A percentile compares a stretch with the other conserved stretches of the same genome.
phyloP scores from a whole-genome alignment of 1,140 invertebrate species.

The Eubasilissa regina region DNA sequence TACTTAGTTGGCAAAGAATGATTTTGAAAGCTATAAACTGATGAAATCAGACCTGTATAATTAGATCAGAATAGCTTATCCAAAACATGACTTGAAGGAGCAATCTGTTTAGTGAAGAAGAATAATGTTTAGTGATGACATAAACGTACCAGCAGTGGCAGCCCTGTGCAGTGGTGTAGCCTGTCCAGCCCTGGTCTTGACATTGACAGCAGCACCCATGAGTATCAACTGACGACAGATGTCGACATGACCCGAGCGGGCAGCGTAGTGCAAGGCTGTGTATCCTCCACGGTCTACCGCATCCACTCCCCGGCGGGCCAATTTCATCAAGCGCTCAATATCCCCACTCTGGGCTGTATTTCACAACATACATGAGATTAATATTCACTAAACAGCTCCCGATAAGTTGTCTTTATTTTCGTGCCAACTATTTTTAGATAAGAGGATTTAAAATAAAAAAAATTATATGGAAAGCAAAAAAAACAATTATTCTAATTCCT shows the following conservation, averaged over 20 bases:
- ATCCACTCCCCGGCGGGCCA: slow-evolving; percentile 76
- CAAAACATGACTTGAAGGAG: slow-evolving; percentile 22
- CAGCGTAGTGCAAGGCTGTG: slow-evolving; percentile 89
- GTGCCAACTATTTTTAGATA: no score
- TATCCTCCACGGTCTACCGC: slow-evolving; percentile 81
- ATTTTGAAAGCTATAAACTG: background rate
- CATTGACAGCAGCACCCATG: slow-evolving; percentile 81
- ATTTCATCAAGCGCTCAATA: slow-evolving; percentile 72
- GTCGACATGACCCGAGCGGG: slow-evolving; percentile 81
- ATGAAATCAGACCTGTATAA: no score
- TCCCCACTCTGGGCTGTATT: slow-evolving; percentile 79
- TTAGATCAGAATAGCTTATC: no score
- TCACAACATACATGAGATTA: background rate
- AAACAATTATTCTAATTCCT: no score
- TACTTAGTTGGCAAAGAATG: background rate
- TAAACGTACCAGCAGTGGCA: slow-evolving; percentile 76
- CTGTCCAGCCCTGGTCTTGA: slow-evolving; percentile 79
- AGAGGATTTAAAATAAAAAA: no score
- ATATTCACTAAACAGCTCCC: no score
- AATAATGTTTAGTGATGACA: background rate
- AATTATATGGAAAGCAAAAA: no score
- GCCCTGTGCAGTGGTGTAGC: slow-evolving; percentile 89
- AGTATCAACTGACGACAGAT: slow-evolving; percentile 81
- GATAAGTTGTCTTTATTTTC: no score
- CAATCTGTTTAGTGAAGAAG: slow-evolving; percentile 13